phyloP scores from a whole-genome alignment of 1,140 invertebrate genomes.

The Protaetia brevitarsis region DNA sequence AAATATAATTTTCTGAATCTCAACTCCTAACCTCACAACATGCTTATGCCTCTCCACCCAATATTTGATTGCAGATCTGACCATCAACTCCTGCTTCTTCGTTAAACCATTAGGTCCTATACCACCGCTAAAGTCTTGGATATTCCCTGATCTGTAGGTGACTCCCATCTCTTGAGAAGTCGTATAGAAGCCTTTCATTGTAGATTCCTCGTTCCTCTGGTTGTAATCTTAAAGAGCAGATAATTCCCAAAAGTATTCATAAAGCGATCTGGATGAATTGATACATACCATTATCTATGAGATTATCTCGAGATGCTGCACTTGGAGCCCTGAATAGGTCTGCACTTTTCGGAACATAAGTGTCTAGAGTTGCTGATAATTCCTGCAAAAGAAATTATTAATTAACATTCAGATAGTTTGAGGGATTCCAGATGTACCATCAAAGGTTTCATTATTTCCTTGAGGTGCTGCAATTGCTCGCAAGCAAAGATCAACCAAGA shows the following conservation, averaged over 20 bases:
- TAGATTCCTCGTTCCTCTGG: conserved; percentile 54
- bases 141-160: conserved; percentile 62
- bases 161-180: conserved; percentile 73
- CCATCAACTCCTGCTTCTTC: conserved; percentile 77
- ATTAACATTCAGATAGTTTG: neutral
- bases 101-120: conserved; percentile 71
- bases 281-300: conserved; percentile 52
- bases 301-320: conserved; percentile 55
- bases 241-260: neutral
- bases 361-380: conserved; percentile 73
- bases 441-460: conserved; percentile 78
- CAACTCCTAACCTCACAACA: conserved; percentile 69
- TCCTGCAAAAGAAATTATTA: conserved; percentile 48
- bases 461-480: conserved; percentile 78
- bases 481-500: conserved; percentile 80
- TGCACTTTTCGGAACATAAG: conserved; percentile 72
- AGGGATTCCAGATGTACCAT: conserved; percentile 51
- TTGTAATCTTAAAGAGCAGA: conserved; percentile 43
- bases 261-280: too few relatives aligned
- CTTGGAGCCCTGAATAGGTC: conserved; percentile 68
- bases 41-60: conserved; percentile 86
- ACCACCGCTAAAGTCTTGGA: conserved; percentile 61
- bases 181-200: conserved; percentile 70
- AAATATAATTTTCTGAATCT: neutral
- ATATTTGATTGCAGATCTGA: conserved; percentile 79